Base-by-base conservation (phyloP, 2,888 invertebrate species). In the Nematopogon swammerdamellus region DNA sequence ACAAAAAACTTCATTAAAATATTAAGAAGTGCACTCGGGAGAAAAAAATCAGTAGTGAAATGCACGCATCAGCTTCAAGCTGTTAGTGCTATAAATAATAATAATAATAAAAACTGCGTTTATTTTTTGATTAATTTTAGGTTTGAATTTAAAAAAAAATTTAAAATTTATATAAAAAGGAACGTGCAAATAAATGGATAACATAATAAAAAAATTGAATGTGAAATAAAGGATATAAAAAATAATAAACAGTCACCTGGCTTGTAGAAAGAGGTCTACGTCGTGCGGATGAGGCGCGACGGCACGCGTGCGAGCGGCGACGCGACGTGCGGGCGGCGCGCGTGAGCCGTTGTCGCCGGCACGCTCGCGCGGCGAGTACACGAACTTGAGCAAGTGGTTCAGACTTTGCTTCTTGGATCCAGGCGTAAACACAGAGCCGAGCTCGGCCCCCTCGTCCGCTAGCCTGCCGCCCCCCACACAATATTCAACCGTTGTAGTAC, bases 371-470 rank as follows among this genome's bases (percentile, higher is more conserved):
- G 82, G 84, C 55, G 86, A 85, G 69, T 91, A 93, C 70, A 89
- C 88, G 76, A 96, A 96, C 80, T 95, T 95, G 62, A 95, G 85
- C 85, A 96, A 85, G 84, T 95, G 93, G 76, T 92, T 95, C 79
- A 93, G 83, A 79, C 91, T 95, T 81, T 91, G 91, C 82, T 94
- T 94, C 36, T 92, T 94, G 73, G 91, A 90, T 80, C 92, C 91
- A 70, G 85, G 85, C 68, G 83, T 80, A 82, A 89, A 87, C 62
- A 92, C 87, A 68, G 92, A 92, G 82, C 91, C 92, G 71, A 86
- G 77, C 83, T 93, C 93, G 68, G 85, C 81, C 55, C 81, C 77
- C 55, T 83, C 77, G 48, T 77, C 72, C 57, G 81, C 82, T 80
- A 80, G 49, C 77, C 80, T 80, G 62, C n/a, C n/a, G n/a, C n/a